Base-by-base conservation (phyloP, 1,140 invertebrate species). In the Lithobius niger region DNA sequence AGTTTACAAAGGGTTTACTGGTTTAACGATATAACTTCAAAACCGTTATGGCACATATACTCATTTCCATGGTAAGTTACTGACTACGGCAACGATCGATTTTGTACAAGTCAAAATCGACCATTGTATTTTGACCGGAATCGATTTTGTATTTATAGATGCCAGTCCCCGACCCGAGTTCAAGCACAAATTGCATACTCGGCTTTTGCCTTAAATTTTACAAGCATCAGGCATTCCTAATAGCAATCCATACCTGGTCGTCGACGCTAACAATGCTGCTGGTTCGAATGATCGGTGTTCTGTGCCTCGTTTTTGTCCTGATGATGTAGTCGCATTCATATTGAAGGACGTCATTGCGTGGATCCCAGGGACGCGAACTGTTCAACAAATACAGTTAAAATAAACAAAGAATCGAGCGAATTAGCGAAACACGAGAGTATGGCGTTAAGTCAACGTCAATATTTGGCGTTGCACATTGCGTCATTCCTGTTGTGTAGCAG, bases 271-370 rank as follows among this genome's bases (percentile, higher is more conserved):
- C 44, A 31, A 59, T 44, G 18, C 59, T 59, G 43, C 57, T 59
- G n/a, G 62, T 62, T 16, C 62, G 57, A 25, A 65, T 59, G 57
- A 64, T 61, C 10, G 74, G 73, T 3, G 74, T 71, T 53, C 63
- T 67, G 57, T 76, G 74, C 42, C 67, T 63, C 2, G 75, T 77
- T 60, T 74, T 71, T 13, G 76, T 77, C 43, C 69, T 64, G n/a
- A 78, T 71, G 18, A 69, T 61, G 57, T 68, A 76, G 56, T 76
- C 77, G 54, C 76, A 70, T 66, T 91, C 87, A 63, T 83, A 91
- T 67, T 89, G 86, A 40, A 82, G 76, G 2, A 88, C 70, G 71
- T 90, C 87, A 63, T 88, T 88, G 55, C 82, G 74, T 1, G 80
- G 77, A 73, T 90, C 85, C 86, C 87, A 90, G 0, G 86, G 86